These are phyloP conservation scores for Steromphala cineraria DNA, from an alignment of 2,888 invertebrate genomes.

Conservation along the genomic window DNA sequence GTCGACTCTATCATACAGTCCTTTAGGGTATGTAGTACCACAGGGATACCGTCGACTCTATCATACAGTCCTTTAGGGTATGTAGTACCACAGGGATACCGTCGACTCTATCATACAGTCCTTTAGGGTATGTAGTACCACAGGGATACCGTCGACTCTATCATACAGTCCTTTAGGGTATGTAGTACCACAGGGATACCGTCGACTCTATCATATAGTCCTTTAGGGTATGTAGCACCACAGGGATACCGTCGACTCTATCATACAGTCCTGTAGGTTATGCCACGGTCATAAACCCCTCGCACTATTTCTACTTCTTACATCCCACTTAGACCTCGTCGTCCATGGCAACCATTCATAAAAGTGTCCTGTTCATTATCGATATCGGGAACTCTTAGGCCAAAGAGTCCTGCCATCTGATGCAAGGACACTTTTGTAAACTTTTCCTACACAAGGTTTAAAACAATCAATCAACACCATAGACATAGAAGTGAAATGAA, in stretches of 20 bases:
- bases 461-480: too few species aligned
- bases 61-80: not conserved
- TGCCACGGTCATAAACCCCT: not conserved
- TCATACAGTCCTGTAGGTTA: not conserved
- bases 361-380: too few species aligned
- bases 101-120: not conserved
- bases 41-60: not conserved
- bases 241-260: not conserved
- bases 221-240: not conserved
- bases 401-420: too few species aligned
- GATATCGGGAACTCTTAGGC: too few species aligned
- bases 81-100: not conserved
- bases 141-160: not conserved
- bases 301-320: too few species aligned
- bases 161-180: not conserved
- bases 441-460: too few species aligned
- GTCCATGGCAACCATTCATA: too few species aligned
- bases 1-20: not conserved
- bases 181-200: not conserved
- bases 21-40: not conserved
- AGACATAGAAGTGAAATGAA: too few species aligned
- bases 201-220: not conserved
- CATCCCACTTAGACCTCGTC: too few species aligned
- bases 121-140: not conserved
- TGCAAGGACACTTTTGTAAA: too few species aligned